These are phyloP conservation scores for Artemia sinica DNA, from an alignment of 2,888 invertebrate species.

Conservation along the genomic window DNA sequence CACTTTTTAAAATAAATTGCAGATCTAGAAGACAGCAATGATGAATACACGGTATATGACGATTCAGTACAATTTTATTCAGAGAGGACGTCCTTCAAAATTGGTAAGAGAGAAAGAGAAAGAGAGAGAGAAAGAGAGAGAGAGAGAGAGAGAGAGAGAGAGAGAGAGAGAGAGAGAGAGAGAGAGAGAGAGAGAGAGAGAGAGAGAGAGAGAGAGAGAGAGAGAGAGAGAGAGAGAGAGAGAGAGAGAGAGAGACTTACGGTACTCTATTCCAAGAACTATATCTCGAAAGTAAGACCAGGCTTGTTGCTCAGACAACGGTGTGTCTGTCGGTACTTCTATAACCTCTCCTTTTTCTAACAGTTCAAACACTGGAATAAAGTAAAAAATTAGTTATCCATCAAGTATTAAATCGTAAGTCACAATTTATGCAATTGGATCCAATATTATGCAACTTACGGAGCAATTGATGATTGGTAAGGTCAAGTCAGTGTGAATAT, in stretches of 20 bases:
- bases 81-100: no score
- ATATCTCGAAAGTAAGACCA: conserved; percentile 82
- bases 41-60: no score
- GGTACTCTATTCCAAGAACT: conserved; percentile 77
- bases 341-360: conserved; percentile 79
- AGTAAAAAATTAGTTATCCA: conserved; percentile 22
- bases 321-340: conserved; percentile 67
- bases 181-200: background rate
- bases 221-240: background rate
- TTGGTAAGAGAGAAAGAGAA: no score
- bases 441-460: conserved; percentile 10
- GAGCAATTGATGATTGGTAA: background rate
- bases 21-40: no score
- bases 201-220: background rate
- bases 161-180: background rate
- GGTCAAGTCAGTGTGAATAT: conserved; percentile 16
- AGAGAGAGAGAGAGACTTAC: conserved; percentile 44
- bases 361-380: conserved; percentile 64
- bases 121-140: background rate
- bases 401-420: conserved; percentile 17
- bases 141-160: background rate
- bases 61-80: no score
- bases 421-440: background rate
- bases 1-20: no score
- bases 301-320: conserved; percentile 61